A percentile compares a stretch with the other conserved stretches of the same genome.
Conservation (phyloP, 2,888 invertebrate species). For the Thyatira batis region DNA sequence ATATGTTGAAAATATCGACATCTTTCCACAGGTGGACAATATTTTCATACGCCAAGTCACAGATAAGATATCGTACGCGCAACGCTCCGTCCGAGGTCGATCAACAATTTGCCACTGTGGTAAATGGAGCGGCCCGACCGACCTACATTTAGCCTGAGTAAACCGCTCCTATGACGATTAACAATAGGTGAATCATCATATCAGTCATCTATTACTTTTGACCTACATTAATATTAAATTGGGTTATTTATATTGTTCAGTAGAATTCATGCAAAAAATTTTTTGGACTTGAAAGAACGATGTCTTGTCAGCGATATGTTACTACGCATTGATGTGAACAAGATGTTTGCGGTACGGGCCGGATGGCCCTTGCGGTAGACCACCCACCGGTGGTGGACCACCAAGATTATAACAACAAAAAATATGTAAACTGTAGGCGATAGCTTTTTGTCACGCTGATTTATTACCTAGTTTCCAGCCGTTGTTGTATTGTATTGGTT, state of each 20-base stretch:
- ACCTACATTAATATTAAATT: conserved; percentile 37
- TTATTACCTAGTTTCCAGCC: conserved; percentile 22
- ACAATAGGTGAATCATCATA: conserved; percentile 70
- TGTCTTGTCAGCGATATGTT: conserved; percentile 26
- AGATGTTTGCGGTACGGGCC: conserved; percentile 25
- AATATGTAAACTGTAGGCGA: conserved; percentile 43
- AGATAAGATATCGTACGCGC: conserved; percentile 74
- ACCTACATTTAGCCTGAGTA: conserved; percentile 72
- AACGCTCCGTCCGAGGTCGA: conserved; percentile 71
- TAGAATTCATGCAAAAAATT: too few species aligned
- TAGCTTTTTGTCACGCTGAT: conserved; percentile 42
- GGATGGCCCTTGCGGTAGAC: conserved; percentile 52
- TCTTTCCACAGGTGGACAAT: conserved; percentile 39
- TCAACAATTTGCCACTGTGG: conserved; percentile 75
- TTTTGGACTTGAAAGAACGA: conserved; percentile 23
- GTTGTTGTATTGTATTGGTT: neutral
- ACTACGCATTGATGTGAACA: conserved; percentile 29
- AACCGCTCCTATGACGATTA: conserved; percentile 73
- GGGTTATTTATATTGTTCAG: conserved; percentile 33
- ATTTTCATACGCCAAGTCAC: conserved; percentile 34
- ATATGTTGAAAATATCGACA: conserved; percentile 14
- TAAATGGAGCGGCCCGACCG: conserved; percentile 77
- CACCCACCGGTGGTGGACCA: conserved; percentile 59
- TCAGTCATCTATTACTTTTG: conserved; percentile 56
- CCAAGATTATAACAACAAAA: conserved; percentile 47